A percentile compares a stretch with the other conserved stretches of the same genome.
phyloP scores from a whole-genome alignment of 2,113 vertebrate genomes.

The Tapirus terrestris region DNA sequence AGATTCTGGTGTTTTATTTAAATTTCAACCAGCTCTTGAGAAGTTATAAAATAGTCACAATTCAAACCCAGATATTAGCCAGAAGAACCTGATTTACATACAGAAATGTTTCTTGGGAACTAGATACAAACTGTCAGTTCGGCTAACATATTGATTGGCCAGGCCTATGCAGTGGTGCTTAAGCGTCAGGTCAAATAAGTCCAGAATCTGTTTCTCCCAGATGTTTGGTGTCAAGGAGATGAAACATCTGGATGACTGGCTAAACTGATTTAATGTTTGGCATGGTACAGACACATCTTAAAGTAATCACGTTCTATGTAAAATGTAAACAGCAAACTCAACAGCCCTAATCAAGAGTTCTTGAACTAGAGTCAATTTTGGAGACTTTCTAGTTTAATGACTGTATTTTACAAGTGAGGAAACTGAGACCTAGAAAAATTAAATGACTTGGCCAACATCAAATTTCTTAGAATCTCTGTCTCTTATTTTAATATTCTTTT shows the following conservation, averaged over 20 bases:
- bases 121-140: background rate
- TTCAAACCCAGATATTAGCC: background rate
- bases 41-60: background rate
- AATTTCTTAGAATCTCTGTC: background rate
- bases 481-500: conserved; percentile 14
- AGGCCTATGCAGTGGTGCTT: background rate
- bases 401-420: background rate
- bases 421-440: background rate
- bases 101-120: background rate
- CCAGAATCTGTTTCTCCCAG: background rate
- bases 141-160: background rate
- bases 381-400: background rate
- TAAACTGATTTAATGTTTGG: background rate
- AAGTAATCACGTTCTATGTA: background rate
- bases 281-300: background rate
- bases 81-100: background rate
- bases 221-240: background rate
- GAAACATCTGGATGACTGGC: background rate
- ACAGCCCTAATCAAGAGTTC: background rate
- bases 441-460: background rate
- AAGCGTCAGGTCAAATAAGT: background rate
- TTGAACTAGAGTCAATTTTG: background rate
- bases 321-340: background rate
- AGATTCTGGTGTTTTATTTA: background rate
- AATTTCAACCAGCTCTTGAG: background rate